Percentiles rank a stretch among this genome's conserved stretches.
These are phyloP conservation scores for Myotis findleyi DNA, from an alignment of 2,797 vertebrate species.

Conservation along the genomic window DNA sequence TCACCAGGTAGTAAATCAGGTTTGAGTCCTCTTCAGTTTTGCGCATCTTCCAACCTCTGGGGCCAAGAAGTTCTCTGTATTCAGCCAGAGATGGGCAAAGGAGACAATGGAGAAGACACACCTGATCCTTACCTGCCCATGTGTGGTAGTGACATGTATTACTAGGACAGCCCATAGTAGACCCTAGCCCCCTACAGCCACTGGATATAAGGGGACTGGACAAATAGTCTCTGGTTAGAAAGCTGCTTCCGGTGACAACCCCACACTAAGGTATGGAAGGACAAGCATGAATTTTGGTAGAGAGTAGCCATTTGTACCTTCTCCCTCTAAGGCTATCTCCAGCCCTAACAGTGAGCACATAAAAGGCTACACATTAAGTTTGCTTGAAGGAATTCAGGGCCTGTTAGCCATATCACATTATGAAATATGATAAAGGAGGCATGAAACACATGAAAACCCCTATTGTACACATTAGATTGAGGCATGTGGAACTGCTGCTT, in stretches of 20 bases:
- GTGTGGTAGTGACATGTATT: not conserved
- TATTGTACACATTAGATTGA: not conserved
- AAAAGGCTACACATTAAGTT: not conserved
- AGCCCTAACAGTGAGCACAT: not conserved
- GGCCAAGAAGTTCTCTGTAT: not conserved
- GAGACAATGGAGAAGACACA: not conserved
- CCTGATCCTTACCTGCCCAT: not conserved
- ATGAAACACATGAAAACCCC: not conserved
- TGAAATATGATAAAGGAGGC: not conserved
- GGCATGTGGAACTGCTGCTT: constrained; percentile 2
- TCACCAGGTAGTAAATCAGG: not conserved
- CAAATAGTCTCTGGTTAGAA: not conserved
- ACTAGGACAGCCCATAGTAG: not conserved
- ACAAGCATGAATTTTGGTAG: not conserved
- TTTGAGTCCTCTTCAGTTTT: not conserved
- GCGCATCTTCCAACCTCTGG: not conserved
- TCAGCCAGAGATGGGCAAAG: not conserved
- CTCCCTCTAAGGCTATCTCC: not conserved
- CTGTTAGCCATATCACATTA: not conserved
- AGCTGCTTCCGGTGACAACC: not conserved
- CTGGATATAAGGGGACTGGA: not conserved
- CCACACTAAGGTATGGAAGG: not conserved
- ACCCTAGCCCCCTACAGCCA: not conserved
- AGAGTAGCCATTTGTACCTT: not conserved
- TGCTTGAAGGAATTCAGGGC: not conserved